phyloP scores from a whole-genome alignment of 2,888 invertebrate species.

The Agriopis aurantiaria region DNA sequence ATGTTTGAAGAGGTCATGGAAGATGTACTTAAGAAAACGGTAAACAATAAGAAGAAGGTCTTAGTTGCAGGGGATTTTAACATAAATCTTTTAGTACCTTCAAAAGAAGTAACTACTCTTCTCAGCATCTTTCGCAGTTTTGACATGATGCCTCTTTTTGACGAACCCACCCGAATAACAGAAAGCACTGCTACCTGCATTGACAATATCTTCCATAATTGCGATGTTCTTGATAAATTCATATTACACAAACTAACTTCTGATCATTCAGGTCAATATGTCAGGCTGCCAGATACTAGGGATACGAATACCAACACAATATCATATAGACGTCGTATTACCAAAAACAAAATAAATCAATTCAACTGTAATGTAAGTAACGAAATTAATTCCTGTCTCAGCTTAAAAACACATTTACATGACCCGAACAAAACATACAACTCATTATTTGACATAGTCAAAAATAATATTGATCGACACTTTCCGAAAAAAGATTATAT shows the following conservation, averaged over 20 bases:
- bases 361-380: not conserved
- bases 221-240: not conserved
- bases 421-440: not conserved
- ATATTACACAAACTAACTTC: constrained; percentile 1
- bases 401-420: not conserved
- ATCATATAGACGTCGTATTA: not conserved
- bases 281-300: not conserved
- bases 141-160: constrained; percentile 2
- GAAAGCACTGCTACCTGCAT: not conserved
- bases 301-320: not conserved
- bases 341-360: not conserved
- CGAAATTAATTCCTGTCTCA: not conserved
- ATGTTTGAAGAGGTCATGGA: constrained; percentile 7
- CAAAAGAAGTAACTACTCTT: not conserved
- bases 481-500: constrained; percentile 2
- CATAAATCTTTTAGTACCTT: not conserved
- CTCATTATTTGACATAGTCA: not conserved
- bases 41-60: not conserved
- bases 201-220: not conserved
- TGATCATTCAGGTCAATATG: constrained; percentile 7
- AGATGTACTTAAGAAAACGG: not conserved
- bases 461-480: not conserved
- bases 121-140: not conserved
- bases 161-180: constrained; percentile 1
- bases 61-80: constrained; percentile 7